Conservation (phyloP, 2,888 invertebrate genomes). For the Tineola bisselliella region DNA sequence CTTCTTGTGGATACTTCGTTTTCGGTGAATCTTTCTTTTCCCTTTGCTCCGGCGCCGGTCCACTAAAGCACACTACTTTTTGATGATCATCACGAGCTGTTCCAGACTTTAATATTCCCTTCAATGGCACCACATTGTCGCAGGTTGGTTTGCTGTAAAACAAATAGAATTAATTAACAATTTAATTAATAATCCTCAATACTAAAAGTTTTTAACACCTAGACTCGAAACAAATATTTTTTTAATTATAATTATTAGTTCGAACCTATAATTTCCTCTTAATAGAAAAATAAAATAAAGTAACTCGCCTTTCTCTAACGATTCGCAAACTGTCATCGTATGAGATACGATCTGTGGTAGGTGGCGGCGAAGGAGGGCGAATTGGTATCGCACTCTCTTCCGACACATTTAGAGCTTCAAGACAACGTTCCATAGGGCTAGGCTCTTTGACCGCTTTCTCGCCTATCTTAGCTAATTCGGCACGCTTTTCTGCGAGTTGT, state of each 20-base stretch:
- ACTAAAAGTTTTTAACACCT: too few relatives aligned
- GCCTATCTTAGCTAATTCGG: constrained; percentile 47
- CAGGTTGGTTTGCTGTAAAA: constrained; percentile 40
- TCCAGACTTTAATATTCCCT: constrained; percentile 53
- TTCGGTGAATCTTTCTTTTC: constrained; percentile 16
- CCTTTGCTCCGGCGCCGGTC: constrained; percentile 39
- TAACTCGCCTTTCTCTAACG: constrained; percentile 33
- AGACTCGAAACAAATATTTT: background rate
- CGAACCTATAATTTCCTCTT: too few relatives aligned
- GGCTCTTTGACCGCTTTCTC: constrained; percentile 48
- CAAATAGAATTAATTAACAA: background rate
- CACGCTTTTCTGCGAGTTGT: constrained; percentile 36
- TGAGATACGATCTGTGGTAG: constrained; percentile 44
- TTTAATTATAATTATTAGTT: background rate
- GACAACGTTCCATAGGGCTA: constrained; percentile 48
- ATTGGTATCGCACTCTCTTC: constrained; percentile 46
- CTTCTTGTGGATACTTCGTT: constrained; percentile 34
- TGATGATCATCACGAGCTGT: constrained; percentile 51
- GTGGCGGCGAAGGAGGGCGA: constrained; percentile 42
- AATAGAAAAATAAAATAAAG: background rate
- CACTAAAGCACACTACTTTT: constrained; percentile 59
- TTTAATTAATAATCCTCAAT: too few relatives aligned
- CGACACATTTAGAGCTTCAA: constrained; percentile 48
- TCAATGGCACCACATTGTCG: constrained; percentile 43
- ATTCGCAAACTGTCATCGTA: constrained; percentile 46